Evolutionary conservation across 2,888 invertebrate species (phyloP).

Genomic region (Dynastes grantii): DNA sequence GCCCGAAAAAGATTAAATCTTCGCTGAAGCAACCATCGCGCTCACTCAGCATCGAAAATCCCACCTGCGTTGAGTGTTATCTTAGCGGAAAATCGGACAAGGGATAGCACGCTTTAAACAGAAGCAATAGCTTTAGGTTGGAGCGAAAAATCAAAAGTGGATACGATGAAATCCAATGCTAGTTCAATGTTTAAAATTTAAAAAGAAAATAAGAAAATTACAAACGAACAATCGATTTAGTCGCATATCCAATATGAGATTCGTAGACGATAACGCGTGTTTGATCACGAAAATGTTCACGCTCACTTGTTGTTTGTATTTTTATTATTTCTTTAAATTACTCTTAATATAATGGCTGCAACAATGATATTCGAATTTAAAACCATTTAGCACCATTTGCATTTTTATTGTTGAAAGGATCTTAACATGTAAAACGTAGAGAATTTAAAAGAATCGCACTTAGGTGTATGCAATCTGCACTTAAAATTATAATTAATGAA

Average conservation of each 20-base stretch:
- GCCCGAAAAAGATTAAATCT: conserved; percentile 66
- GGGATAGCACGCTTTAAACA: conserved; percentile 64
- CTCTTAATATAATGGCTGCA: background rate
- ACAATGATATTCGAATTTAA: conserved; percentile 40
- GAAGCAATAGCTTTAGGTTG: conserved; percentile 48
- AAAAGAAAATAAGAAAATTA: background rate
- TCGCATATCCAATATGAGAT: conserved; percentile 25
- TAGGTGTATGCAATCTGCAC: too few species aligned
- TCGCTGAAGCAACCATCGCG: conserved; percentile 69
- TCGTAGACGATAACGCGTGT: background rate
- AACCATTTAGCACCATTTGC: background rate
- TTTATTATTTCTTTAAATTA: background rate
- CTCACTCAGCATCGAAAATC: conserved; percentile 78
- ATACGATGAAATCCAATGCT: conserved; percentile 66
- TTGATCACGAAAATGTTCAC: conserved; percentile 5
- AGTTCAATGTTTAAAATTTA: conserved; percentile 47
- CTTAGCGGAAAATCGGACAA: conserved; percentile 75
- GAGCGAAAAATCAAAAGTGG: conserved; percentile 59
- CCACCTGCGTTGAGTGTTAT: conserved; percentile 83
- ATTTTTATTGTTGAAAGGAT: too few species aligned
- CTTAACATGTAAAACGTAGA: too few species aligned
- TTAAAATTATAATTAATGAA: too few species aligned
- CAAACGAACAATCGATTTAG: conserved; percentile 21
- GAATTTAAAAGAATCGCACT: too few species aligned
- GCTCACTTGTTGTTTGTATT: background rate